phyloP scores from a whole-genome alignment of 2,797 vertebrate species.

The Hemitrygon akajei region DNA sequence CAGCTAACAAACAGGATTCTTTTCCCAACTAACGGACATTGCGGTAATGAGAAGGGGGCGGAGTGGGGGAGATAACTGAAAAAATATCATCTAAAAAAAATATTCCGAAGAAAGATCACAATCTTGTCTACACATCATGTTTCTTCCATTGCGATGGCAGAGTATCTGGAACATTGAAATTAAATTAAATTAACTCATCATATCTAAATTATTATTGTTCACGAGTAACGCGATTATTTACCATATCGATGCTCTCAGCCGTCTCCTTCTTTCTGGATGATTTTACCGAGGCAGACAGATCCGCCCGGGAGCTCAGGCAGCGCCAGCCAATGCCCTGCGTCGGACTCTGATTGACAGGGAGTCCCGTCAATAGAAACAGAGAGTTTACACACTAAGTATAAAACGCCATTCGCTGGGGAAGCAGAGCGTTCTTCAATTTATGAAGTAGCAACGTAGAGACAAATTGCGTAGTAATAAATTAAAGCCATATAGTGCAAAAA shows the following conservation, averaged over 20 bases:
- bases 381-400: background rate
- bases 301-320: background rate
- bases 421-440: background rate
- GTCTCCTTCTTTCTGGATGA: background rate
- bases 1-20: background rate
- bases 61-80: background rate
- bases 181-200: background rate
- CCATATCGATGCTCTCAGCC: background rate
- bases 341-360: background rate
- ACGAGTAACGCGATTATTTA: background rate
- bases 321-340: background rate
- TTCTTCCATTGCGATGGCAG: background rate
- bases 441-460: background rate
- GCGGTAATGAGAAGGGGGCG: background rate
- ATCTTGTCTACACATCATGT: too few species aligned
- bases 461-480: background rate
- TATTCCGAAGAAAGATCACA: background rate
- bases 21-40: background rate
- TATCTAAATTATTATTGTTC: too few species aligned
- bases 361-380: background rate
- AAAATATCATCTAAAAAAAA: too few species aligned
- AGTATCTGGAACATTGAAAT: background rate
- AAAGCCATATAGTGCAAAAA: background rate
- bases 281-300: too few species aligned
- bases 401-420: background rate